Conservation (phyloP, 1,140 invertebrate species). For the Cephus cinctus region DNA sequence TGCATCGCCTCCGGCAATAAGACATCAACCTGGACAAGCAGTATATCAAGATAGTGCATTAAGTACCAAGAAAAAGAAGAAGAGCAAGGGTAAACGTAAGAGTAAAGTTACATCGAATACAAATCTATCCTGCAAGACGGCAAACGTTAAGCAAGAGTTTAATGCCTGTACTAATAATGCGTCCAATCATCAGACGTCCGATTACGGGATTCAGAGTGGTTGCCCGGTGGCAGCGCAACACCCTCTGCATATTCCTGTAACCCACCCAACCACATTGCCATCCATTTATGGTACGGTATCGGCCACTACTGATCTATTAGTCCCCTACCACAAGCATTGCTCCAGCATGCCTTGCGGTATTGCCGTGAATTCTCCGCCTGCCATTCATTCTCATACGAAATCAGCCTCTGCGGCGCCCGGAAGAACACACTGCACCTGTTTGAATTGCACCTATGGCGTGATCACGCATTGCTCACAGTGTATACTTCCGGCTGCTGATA, state of each 20-base stretch:
- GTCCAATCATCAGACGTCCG: slow-evolving; percentile 18
- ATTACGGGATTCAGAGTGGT: slow-evolving; percentile 29
- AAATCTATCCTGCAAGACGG: background rate
- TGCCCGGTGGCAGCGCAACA: slow-evolving; percentile 26
- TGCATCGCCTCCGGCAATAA: background rate
- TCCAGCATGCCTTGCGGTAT: slow-evolving; percentile 32
- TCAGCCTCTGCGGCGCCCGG: slow-evolving; percentile 13
- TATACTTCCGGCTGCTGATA: slow-evolving; percentile 37
- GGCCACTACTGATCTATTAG: slow-evolving; percentile 31
- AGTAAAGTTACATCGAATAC: background rate
- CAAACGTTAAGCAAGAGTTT: slow-evolving; percentile 41
- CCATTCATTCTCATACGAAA: slow-evolving; percentile 25
- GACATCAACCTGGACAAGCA: background rate
- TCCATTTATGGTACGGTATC: slow-evolving; percentile 35
- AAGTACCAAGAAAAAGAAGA: too few relatives aligned
- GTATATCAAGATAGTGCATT: background rate
- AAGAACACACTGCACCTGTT: slow-evolving; percentile 28
- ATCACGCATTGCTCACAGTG: slow-evolving; percentile 41
- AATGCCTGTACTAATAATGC: slow-evolving; percentile 14
- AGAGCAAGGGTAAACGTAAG: background rate
- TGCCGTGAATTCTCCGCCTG: slow-evolving; percentile 29
- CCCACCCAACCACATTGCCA: slow-evolving; percentile 22
- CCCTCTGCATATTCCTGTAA: slow-evolving; percentile 29
- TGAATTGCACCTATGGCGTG: slow-evolving; percentile 42
- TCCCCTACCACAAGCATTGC: slow-evolving; percentile 41